Conservation (phyloP, 2,888 invertebrate species). For the Ceramica pisi region DNA sequence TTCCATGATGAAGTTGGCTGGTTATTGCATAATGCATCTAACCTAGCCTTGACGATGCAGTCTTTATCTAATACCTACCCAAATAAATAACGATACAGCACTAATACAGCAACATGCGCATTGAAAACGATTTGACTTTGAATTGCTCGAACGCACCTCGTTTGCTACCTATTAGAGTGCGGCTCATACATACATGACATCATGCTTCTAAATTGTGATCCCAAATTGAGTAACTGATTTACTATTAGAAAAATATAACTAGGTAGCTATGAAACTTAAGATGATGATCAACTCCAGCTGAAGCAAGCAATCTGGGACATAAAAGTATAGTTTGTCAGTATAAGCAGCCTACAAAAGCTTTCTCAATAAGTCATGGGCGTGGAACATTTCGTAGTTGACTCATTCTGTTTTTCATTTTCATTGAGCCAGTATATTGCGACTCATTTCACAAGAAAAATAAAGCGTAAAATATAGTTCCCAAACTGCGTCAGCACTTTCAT, state of each 20-base stretch:
- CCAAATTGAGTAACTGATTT: slow-evolving; percentile 17
- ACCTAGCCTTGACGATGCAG: background rate
- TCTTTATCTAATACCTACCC: background rate
- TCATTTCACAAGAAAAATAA: slow-evolving; percentile 51
- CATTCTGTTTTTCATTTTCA: slow-evolving; percentile 53
- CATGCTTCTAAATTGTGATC: slow-evolving; percentile 42
- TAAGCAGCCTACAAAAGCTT: background rate
- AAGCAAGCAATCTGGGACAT: slow-evolving; percentile 8
- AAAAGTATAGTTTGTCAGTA: slow-evolving; percentile 5
- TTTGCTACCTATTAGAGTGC: slow-evolving; percentile 51
- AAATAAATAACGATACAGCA: slow-evolving; percentile 3
- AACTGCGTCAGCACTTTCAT: slow-evolving; percentile 48
- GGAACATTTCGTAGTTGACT: slow-evolving; percentile 30
- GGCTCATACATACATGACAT: slow-evolving; percentile 51
- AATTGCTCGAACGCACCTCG: slow-evolving; percentile 53
- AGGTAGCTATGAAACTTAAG: background rate
- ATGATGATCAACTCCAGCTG: background rate
- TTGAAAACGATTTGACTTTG: slow-evolving; percentile 54
- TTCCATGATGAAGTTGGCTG: background rate
- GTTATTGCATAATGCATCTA: background rate
- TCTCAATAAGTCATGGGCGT: slow-evolving; percentile 14
- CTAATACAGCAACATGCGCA: slow-evolving; percentile 33
- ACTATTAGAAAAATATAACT: background rate
- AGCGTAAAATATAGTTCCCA: slow-evolving; percentile 32
- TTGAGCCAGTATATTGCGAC: slow-evolving; percentile 25